Base-by-base conservation (phyloP, 2,888 invertebrate genomes). In the Agapetus fuscipes region DNA sequence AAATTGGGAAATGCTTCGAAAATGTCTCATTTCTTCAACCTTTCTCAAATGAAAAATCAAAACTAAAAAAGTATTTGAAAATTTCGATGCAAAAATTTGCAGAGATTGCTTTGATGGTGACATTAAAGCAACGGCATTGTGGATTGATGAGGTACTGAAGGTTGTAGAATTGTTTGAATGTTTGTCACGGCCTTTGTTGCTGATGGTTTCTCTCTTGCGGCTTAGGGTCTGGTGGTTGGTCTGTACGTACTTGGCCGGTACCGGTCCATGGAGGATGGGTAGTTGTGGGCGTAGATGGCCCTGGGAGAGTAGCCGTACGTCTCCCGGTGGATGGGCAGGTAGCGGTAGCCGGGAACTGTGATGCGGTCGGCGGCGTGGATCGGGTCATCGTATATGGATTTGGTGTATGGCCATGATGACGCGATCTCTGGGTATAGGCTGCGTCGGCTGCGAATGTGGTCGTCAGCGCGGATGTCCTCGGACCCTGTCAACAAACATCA, bases 391-490 rank as follows among this genome's bases (percentile, higher is more conserved):
- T 77, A 89, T 76, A 89, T 88, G 55, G 87, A 87, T 71, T 87
- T 87, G 73, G 73, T 74, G 68, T 74, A 80, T 17, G 83, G 83
- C 76, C 82, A 87, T 57, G 76, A 71, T 60, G 76, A 70, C 61
- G 76, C 65, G 54, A 83, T 72, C 58, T 84, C 80, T 52, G 85
- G 84, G 65, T 78, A 79, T 55, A 83, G 81, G 68, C 82, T 81
- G 65, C 79, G 76, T 62, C 77, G 75, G 41, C 79, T 70, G 64
- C 76, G 78, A 59, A 84, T 83, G 60, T 82, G 72, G 57, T 89
- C 89, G 59, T 85, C 85, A 53, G 89, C 89, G 63, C 86, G 82
- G 71, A 89, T 83, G 71, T 90, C 89, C 68, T 90, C 87, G 59
- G 89, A 88, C 70, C 89, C 89, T 87, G 57, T 5, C 24, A 11